Base-by-base conservation (phyloP, 2,888 invertebrate genomes). In the Nymphalis c-album region DNA sequence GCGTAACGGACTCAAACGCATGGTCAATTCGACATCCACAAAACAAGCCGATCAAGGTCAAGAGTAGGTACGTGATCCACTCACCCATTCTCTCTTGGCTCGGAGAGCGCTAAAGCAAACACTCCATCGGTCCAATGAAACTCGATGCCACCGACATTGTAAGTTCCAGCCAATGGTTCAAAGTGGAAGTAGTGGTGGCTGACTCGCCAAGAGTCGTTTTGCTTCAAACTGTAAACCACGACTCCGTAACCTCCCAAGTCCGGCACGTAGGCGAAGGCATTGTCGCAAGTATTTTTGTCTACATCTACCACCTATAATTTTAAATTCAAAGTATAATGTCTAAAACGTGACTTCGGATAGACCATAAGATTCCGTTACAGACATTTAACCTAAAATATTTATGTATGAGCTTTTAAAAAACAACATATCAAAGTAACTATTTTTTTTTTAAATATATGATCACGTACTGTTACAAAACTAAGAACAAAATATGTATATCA, bases 41-140 rank as follows among this genome's bases (percentile, higher is more conserved):
- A 70, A 71, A 68, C 68, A 59, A 61, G 60, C 59, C 68, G 60
- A 62, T 67, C 77, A 76, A 75, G 77, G 77, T 70, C 67, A 58
- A 50, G 35, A 55, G 53, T 40, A 58, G 26, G 17, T 45, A 60
- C 60, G 60, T 60, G 60, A 60, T 46, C 22, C 60, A 76, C 86
- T 84, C 74, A 93, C 93, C 94, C 94, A 75, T 94, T 93, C 7
- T 89, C 86, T 71, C 93, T 91, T 0, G 91, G 90, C 46, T 93
- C 93, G 0, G 95, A 95, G 20, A 96, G 86, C 2, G 96, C 95
- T 72, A 97, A 80, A 18, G 95, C 96, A 76, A 97, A 96, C 0
- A 97, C 93, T 1, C 97, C 97, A 81, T 97, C 97, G 0, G 95
- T 96, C 97, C 96, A 97, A 81, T 97, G 97, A 94, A 97, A 97